Base-by-base conservation (phyloP, 2,888 invertebrate genomes). In the Harpagoxenus sublaevis region DNA sequence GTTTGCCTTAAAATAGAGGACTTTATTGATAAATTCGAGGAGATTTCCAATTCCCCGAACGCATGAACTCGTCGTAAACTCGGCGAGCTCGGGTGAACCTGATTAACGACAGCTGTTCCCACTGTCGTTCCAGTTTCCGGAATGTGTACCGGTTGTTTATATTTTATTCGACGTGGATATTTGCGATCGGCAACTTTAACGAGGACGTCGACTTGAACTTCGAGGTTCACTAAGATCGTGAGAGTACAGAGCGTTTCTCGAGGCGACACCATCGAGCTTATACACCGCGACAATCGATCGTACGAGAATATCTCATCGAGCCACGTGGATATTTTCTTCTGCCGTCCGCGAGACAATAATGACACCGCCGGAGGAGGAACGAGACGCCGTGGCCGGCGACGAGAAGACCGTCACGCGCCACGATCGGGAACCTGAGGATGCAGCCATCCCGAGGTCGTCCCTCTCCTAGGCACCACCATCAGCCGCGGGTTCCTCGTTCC, bases 1-100 rank as follows among this genome's bases (percentile, higher is more conserved):
- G 62, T 84, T 87, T 85, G 87, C 85, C 89, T 89, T 86, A 83
- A 87, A 68, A 68, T 75, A 87, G 75, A 84, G 63, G 75, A 75
- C 78, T 66, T 71, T 35, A 66, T 42, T 51, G 39, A 42, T 53
- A 74, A 53, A 66, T 45, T 31, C 31, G 31, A 39, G 31, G 51
- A 28, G 35, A 28, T 31, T 71, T 73, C 63, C 78, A 12, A 31
- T 63, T 60, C 65, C 9, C 62, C 62, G 18, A 42, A 65, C n/a
- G 15, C 15, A 66, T 65, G 31, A 53, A 65, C 15, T 42, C 9
- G 39, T 65, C 10, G n/a, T 66, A 23, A 63, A 63, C 15, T 63
- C 9, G 65, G 8, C 23, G 63, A 23, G n/a, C 8, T 9, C 23
- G 4, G n/a, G 51, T 42, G 18, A 2, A 55, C n/a, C 12, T 15